phyloP scores from a whole-genome alignment of 2,113 vertebrate species.

The Azemiops feae region DNA sequence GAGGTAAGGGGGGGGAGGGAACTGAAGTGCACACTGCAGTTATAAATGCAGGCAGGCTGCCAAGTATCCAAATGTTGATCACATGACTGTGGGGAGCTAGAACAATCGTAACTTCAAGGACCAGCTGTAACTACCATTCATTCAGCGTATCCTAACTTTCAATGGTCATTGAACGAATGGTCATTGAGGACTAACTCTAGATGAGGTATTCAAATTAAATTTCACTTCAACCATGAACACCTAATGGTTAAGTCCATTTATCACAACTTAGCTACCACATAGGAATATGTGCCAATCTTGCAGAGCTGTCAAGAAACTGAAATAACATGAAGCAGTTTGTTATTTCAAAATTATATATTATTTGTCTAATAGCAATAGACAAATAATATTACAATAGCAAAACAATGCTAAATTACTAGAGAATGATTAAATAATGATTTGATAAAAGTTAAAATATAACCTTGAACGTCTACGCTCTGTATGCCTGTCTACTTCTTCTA shows the following conservation, averaged over 20 bases:
- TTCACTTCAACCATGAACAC: neutral
- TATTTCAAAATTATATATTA: neutral
- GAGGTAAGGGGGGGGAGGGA: neutral
- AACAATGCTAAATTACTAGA: neutral
- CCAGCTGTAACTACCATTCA: neutral
- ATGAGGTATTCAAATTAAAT: neutral
- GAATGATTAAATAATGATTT: slow-evolving; percentile 18
- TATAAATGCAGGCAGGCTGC: neutral
- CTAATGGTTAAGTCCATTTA: neutral
- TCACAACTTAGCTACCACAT: neutral
- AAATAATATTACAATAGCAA: neutral
- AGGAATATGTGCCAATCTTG: neutral
- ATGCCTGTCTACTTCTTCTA: slow-evolving; percentile 80
- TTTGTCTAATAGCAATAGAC: neutral
- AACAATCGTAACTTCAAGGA: neutral
- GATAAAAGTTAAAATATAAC: slow-evolving; percentile 60
- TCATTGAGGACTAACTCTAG: neutral
- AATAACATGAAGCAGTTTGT: neutral
- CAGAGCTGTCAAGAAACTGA: neutral
- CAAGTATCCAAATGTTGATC: neutral
- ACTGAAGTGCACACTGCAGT: neutral
- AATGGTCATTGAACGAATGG: neutral
- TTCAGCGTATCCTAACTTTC: neutral
- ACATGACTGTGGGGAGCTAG: neutral
- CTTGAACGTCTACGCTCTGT: slow-evolving; percentile 85